Percentiles rank a stretch among this genome's conserved stretches.
These are phyloP conservation scores for Pelecanoides urinatrix DNA, from an alignment of 2,113 vertebrate genomes.

Conservation along the genomic window DNA sequence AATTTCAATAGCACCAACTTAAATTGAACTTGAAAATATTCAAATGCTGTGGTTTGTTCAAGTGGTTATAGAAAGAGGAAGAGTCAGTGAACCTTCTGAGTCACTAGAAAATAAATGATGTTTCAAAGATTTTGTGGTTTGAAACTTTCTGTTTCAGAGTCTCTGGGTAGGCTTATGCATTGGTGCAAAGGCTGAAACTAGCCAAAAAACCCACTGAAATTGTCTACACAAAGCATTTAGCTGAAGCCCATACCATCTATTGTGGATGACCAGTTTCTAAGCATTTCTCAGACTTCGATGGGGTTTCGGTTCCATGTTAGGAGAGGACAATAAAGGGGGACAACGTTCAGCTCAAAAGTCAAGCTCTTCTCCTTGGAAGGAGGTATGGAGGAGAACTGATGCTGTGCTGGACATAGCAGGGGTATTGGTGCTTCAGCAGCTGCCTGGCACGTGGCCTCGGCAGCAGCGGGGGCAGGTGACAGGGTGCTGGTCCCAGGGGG, in stretches of 20 bases:
- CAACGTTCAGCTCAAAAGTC: neutral
- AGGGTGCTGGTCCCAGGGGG: no score
- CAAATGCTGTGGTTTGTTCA: neutral
- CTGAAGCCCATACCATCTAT: neutral
- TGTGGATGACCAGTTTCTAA: neutral
- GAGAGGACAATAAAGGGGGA: neutral
- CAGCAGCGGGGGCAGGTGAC: neutral
- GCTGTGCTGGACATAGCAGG: no score
- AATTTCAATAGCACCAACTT: neutral
- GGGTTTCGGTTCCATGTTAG: neutral
- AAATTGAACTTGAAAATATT: neutral
- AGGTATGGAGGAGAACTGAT: neutral
- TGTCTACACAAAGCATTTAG: neutral
- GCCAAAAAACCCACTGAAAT: neutral
- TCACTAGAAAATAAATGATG: neutral
- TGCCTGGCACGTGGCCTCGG: rapidly evolving
- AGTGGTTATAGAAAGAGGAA: neutral
- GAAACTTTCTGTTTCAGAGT: neutral
- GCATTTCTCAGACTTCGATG: neutral
- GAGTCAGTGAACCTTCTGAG: neutral
- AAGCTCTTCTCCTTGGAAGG: neutral
- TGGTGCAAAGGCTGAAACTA: neutral
- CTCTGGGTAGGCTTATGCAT: neutral
- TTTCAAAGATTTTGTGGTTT: neutral
- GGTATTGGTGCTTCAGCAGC: neutral